Conservation (phyloP, 2,797 vertebrate species). For the Catostomus latipinnis region DNA sequence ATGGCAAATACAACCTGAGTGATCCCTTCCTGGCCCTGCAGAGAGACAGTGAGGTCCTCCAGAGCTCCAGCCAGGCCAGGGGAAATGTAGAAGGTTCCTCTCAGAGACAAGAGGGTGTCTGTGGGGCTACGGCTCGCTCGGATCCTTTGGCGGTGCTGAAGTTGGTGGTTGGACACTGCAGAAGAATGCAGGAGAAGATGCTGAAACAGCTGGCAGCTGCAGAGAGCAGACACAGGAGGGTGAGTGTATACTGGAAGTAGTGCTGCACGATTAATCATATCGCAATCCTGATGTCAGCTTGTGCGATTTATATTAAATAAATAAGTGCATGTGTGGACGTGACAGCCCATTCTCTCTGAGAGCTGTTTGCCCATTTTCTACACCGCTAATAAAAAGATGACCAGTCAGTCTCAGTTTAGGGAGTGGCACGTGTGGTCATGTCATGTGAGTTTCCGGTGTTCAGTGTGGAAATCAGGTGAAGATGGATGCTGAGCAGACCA, state of each 20-base stretch:
- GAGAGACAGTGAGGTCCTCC: conserved; percentile 87
- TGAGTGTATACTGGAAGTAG: conserved; percentile 63
- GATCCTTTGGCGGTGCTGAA: conserved; percentile 91
- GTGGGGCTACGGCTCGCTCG: conserved; percentile 68
- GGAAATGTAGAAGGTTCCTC: conserved; percentile 25
- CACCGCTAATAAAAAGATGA: too few species aligned
- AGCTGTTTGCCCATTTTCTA: too few species aligned
- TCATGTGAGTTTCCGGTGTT: too few species aligned
- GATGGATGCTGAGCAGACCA: too few species aligned
- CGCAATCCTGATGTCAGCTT: too few species aligned
- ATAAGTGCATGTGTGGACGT: too few species aligned
- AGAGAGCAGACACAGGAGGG: conserved; percentile 92
- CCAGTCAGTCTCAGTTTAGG: too few species aligned
- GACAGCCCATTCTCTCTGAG: too few species aligned
- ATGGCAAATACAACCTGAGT: conserved; percentile 92
- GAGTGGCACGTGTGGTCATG: too few species aligned
- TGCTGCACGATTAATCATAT: too few species aligned
- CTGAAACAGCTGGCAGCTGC: conserved; percentile 92
- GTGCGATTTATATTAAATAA: too few species aligned
- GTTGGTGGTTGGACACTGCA: conserved; percentile 94
- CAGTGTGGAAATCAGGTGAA: too few species aligned
- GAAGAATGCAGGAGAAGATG: conserved; percentile 97
- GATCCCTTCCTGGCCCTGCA: conserved; percentile 94
- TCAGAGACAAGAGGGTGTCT: conserved; percentile 28
- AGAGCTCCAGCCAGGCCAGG: conserved; percentile 69